Percentiles rank a stretch among this genome's conserved stretches.
These are phyloP conservation scores for Chaetoderma sp. DNA, from an alignment of 2,888 invertebrate genomes.

Conservation along the genomic window DNA sequence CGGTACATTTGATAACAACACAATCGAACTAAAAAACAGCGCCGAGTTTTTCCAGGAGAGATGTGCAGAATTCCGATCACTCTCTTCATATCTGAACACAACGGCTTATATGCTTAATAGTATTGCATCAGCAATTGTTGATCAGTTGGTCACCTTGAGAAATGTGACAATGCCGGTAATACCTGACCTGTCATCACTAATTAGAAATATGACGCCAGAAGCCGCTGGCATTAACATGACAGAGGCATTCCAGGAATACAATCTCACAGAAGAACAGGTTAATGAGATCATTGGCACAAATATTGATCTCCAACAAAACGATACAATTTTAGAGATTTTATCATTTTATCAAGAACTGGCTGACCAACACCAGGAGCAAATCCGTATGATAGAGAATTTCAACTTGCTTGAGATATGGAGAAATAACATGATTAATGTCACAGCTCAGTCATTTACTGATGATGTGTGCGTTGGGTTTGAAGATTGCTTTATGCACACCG, in stretches of 20 bases:
- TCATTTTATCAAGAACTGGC: too few species aligned
- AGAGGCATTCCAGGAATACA: background rate
- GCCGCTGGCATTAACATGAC: background rate
- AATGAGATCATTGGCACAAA: background rate
- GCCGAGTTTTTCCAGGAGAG: too few species aligned
- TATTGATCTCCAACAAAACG: background rate
- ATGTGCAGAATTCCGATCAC: too few species aligned
- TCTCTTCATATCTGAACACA: too few species aligned
- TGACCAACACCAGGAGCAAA: too few species aligned
- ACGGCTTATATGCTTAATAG: too few species aligned
- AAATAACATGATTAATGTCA: background rate
- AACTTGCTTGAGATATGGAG: background rate
- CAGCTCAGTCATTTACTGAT: background rate
- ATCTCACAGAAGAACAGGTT: background rate
- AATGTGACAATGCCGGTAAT: too few species aligned
- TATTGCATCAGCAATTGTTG: too few species aligned
- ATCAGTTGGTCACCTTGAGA: too few species aligned
- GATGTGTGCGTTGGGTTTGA: background rate
- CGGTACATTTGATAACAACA: background rate
- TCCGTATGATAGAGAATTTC: background rate
- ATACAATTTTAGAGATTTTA: background rate
- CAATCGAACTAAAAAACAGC: too few species aligned
- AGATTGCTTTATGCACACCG: background rate
- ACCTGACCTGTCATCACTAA: background rate
- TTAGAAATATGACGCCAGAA: background rate